Conservation (phyloP, 2,113 vertebrate species). For the Heptranchias perlo region DNA sequence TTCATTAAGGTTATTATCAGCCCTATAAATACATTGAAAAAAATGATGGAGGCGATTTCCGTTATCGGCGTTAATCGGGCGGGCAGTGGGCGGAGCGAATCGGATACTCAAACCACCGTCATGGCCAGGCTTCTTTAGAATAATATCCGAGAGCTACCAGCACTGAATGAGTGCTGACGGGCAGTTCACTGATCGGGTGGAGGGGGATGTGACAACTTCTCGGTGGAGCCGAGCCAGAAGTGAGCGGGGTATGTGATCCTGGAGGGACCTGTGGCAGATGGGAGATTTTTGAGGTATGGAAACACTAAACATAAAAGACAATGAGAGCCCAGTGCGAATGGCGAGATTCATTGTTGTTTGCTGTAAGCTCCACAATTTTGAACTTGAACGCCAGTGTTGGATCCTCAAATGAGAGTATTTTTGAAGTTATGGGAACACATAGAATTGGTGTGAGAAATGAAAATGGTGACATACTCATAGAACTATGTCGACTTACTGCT, state of each 20-base stretch:
- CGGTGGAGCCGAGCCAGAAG: not conserved
- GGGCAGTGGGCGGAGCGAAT: too few relatives aligned
- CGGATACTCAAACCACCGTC: too few relatives aligned
- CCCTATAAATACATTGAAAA: too few relatives aligned
- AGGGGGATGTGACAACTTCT: too few relatives aligned
- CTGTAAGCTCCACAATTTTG: not conserved
- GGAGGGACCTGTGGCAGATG: not conserved
- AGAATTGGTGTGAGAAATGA: not conserved
- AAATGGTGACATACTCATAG: not conserved
- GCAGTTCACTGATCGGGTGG: too few relatives aligned
- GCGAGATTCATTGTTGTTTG: not conserved
- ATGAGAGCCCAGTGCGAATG: not conserved
- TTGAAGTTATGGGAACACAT: not conserved
- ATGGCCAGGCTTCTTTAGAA: too few relatives aligned
- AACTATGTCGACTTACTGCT: not conserved
- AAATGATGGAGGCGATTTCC: too few relatives aligned
- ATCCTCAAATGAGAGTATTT: not conserved
- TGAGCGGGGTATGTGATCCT: not conserved
- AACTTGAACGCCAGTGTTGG: not conserved
- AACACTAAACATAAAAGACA: not conserved
- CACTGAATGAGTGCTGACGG: too few relatives aligned
- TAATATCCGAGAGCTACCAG: too few relatives aligned
- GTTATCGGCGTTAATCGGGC: too few relatives aligned
- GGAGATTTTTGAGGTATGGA: not conserved
- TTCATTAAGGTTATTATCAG: too few relatives aligned